These are phyloP conservation scores for Amorpha juglandis DNA, from an alignment of 2,888 invertebrate genomes.

Conservation along the genomic window DNA sequence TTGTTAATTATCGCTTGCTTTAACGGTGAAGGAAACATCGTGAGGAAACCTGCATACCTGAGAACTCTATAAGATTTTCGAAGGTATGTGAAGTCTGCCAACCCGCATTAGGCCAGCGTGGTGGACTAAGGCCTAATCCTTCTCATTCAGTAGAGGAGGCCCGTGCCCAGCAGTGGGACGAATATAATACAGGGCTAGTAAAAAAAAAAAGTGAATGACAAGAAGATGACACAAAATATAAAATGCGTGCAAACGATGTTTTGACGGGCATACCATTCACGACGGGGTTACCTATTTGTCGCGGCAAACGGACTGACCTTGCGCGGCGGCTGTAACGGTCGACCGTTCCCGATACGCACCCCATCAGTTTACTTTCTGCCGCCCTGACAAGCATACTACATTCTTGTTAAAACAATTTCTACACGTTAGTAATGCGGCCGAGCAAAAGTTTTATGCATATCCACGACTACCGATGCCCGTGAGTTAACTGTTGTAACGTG, in stretches of 20 bases:
- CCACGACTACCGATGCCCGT: constrained; percentile 62
- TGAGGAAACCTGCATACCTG: too few relatives aligned
- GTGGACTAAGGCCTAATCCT: too few relatives aligned
- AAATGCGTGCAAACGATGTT: background rate
- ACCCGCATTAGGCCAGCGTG: too few relatives aligned
- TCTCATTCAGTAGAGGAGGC: too few relatives aligned
- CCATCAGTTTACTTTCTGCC: constrained; percentile 45
- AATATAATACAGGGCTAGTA: background rate
- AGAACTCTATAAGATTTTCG: too few relatives aligned
- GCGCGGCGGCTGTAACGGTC: constrained; percentile 38
- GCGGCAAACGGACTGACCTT: constrained; percentile 37
- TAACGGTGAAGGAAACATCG: too few relatives aligned
- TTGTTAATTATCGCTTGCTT: too few relatives aligned
- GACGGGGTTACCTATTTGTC: background rate
- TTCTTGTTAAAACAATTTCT: constrained; percentile 28
- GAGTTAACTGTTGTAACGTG: constrained; percentile 41
- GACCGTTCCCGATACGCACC: constrained; percentile 29
- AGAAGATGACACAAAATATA: background rate
- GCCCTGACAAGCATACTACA: constrained; percentile 41
- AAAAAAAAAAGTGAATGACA: background rate
- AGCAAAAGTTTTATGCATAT: constrained; percentile 50
- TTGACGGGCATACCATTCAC: constrained; percentile 20
- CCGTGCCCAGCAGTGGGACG: too few relatives aligned
- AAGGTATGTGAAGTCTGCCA: too few relatives aligned
- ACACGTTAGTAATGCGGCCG: constrained; percentile 38